Evolutionary conservation across 2,797 vertebrate species (phyloP).

Genomic region (Chrysolophus pictus): DNA sequence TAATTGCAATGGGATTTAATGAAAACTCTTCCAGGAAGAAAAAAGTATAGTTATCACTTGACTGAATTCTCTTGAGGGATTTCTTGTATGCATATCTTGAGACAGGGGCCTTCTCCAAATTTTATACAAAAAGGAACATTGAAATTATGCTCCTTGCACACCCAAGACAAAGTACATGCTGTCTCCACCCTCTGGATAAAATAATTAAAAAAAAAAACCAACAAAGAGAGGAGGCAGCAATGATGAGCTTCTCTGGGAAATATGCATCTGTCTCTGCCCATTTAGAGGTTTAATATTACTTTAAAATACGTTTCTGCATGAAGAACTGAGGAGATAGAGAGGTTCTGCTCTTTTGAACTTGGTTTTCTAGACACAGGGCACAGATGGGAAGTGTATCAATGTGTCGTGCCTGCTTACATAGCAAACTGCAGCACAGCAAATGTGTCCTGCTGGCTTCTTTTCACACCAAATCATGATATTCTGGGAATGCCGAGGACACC

Average conservation of each 20-base stretch:
- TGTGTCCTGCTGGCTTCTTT: not conserved
- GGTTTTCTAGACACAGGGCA: not conserved
- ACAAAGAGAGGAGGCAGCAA: not conserved
- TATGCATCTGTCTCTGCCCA: not conserved
- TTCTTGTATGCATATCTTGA: not conserved
- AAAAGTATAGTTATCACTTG: not conserved
- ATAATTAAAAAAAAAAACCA: not conserved
- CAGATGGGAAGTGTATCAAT: not conserved
- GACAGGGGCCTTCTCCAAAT: not conserved
- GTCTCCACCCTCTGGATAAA: not conserved
- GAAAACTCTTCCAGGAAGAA: constrained; percentile 17
- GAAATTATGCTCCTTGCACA: not conserved
- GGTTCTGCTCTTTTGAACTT: not conserved
- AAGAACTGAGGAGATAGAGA: not conserved
- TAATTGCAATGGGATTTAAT: not conserved
- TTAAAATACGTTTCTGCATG: not conserved
- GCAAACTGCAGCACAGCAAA: not conserved
- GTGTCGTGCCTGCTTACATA: not conserved
- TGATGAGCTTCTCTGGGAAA: not conserved
- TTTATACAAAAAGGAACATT: not conserved
- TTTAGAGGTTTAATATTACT: not conserved
- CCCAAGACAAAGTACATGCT: not conserved
- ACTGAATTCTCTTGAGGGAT: not conserved
- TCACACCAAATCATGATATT: not conserved
- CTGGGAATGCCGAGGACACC: constrained; percentile 38